These are phyloP conservation scores for Telmatherina bonti DNA, from an alignment of 2,797 vertebrate species.

Conservation along the genomic window DNA sequence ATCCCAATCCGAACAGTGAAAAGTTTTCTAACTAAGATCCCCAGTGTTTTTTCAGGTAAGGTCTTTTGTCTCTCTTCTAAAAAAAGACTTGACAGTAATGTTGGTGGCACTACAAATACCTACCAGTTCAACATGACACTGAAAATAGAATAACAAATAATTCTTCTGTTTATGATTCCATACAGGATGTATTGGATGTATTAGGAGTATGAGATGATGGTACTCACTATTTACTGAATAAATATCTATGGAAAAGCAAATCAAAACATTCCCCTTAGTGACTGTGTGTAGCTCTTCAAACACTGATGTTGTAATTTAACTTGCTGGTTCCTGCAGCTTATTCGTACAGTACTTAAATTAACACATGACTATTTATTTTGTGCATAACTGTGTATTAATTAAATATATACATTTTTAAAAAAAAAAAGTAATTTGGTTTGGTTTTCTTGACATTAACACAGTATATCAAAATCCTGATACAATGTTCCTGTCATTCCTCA, in stretches of 20 bases:
- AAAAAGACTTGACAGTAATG: neutral
- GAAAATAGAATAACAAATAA: neutral
- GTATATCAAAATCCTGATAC: no score
- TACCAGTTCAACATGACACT: neutral
- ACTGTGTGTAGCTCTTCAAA: neutral
- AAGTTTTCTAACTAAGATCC: conserved; percentile 98
- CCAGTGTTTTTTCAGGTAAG: conserved; percentile 98
- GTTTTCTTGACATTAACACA: no score
- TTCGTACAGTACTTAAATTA: no score
- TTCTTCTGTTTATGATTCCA: neutral
- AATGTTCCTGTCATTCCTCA: no score
- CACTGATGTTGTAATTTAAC: neutral
- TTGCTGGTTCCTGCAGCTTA: no score
- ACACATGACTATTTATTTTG: no score
- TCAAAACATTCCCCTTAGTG: neutral
- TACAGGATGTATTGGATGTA: no score
- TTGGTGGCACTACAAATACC: neutral
- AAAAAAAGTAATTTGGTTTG: no score
- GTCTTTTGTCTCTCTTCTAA: conserved; percentile 23
- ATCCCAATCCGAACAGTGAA: conserved; percentile 98
- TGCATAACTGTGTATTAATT: no score
- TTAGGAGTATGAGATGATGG: no score
- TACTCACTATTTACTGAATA: no score
- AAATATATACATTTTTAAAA: no score
- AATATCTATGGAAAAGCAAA: neutral